phyloP scores from a whole-genome alignment of 2,797 vertebrate genomes.

The Sardinella longiceps region DNA sequence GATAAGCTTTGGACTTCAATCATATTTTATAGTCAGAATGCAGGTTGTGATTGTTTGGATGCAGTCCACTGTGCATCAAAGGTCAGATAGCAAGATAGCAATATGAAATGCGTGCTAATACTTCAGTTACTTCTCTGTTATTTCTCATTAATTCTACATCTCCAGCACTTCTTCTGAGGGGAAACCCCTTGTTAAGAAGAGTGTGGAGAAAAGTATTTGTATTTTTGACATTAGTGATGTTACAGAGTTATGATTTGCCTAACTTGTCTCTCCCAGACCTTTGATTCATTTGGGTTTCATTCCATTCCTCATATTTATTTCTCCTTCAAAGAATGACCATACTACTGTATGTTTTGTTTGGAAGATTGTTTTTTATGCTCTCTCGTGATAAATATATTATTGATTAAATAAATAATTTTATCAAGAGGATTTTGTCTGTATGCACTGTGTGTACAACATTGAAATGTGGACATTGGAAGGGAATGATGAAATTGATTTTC shows the following conservation, averaged over 20 bases:
- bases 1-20: background rate
- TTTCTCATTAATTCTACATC: background rate
- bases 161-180: background rate
- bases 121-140: background rate
- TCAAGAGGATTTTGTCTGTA: background rate
- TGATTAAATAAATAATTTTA: conserved; percentile 36
- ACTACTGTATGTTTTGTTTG: conserved; percentile 65
- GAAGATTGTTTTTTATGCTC: conserved; percentile 59
- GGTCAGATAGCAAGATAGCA: conserved; percentile 23
- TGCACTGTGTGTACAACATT: background rate
- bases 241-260: conserved; percentile 22
- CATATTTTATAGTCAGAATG: background rate
- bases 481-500: background rate
- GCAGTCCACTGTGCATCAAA: background rate
- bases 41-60: background rate
- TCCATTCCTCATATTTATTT: conserved; percentile 44
- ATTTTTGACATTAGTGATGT: background rate
- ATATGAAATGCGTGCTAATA: background rate
- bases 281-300: conserved; percentile 43
- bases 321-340: conserved; percentile 58
- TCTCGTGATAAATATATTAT: conserved; percentile 53
- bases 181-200: background rate
- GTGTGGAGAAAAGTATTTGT: background rate
- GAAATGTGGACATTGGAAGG: background rate
- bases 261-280: conserved; percentile 19